A percentile compares a stretch with the other conserved stretches of the same genome.
These are phyloP conservation scores for Peromyscus polionotus DNA, from an alignment of 2,113 vertebrate genomes.

Conservation along the genomic window DNA sequence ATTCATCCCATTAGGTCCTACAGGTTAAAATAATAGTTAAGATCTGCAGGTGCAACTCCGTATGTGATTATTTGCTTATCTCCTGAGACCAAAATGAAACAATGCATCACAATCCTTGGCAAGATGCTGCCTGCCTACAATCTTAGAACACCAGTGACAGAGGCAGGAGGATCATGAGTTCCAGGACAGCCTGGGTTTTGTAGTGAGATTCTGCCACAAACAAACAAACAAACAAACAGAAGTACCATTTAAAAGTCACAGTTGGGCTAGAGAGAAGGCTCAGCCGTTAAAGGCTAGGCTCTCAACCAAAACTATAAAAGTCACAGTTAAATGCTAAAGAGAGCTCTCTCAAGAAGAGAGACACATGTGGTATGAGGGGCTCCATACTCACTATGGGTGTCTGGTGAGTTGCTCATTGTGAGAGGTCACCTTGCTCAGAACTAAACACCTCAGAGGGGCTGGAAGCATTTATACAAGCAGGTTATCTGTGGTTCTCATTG, in stretches of 20 bases:
- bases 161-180: not conserved
- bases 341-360: not conserved
- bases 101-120: not conserved
- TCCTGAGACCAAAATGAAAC: not conserved
- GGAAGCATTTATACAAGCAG: not conserved
- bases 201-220: not conserved
- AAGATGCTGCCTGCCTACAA: not conserved
- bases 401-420: not conserved
- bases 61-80: not conserved
- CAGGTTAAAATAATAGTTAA: not conserved
- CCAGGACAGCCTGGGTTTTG: not conserved
- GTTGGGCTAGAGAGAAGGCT: too few species aligned
- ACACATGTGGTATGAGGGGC: rapidly evolving
- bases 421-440: not conserved
- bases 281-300: too few species aligned
- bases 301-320: not conserved
- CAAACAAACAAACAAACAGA: not conserved
- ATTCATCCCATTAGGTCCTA: not conserved
- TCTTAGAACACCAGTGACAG: not conserved
- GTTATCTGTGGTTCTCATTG: not conserved
- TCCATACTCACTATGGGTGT: rapidly evolving
- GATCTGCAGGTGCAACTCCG: not conserved
- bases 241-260: not conserved
- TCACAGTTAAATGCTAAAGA: not conserved
- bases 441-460: not conserved